phyloP scores from a whole-genome alignment of 1,140 invertebrate genomes.

The Acromyrmex echinatior region DNA sequence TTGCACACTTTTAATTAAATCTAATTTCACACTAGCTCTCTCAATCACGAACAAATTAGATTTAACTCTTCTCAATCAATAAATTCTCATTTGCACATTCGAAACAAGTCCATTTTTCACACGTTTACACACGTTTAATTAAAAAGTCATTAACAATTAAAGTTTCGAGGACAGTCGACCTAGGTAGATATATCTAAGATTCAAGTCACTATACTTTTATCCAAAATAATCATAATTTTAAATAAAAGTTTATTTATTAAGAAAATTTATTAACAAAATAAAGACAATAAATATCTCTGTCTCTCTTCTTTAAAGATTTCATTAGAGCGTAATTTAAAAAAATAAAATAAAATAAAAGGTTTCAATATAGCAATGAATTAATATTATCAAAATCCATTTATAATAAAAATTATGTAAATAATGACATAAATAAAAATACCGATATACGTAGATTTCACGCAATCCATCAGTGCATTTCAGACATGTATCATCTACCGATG shows the following conservation, averaged over 20 bases:
- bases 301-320: background rate
- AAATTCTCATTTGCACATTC: too few relatives aligned
- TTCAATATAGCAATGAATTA: background rate
- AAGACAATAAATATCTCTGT: background rate
- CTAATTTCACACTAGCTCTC: too few relatives aligned
- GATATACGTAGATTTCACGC: background rate
- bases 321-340: background rate
- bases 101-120: too few relatives aligned
- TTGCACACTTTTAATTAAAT: too few relatives aligned
- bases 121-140: too few relatives aligned
- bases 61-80: too few relatives aligned
- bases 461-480: background rate
- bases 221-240: too few relatives aligned
- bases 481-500: background rate
- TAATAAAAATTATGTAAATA: background rate
- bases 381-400: background rate
- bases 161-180: too few relatives aligned
- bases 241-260: background rate
- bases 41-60: too few relatives aligned
- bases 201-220: too few relatives aligned
- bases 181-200: too few relatives aligned
- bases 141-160: too few relatives aligned
- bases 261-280: background rate
- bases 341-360: background rate
- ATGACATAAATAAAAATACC: background rate